Percentiles rank a stretch among this genome's conserved stretches.
Evolutionary conservation across 2,113 vertebrate genomes (phyloP).

Genomic region (Brachypteracias leptosomus): DNA sequence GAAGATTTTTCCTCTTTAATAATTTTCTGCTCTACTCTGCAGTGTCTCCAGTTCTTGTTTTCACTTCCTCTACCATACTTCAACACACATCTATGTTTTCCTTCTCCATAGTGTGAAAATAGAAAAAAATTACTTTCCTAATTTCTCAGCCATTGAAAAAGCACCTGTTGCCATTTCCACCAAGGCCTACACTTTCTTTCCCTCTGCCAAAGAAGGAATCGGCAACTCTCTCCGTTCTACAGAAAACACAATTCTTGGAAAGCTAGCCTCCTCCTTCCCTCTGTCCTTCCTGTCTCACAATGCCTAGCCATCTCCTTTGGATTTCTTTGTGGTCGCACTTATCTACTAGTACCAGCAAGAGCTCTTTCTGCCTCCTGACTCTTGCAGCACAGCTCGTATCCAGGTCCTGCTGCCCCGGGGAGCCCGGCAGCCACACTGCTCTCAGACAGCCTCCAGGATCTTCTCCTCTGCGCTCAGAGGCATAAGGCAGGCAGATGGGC

Average conservation of each 20-base stretch:
- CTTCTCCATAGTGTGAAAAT: background rate
- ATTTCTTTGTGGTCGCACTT: background rate
- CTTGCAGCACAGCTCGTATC: rapidly evolving
- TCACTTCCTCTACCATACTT: background rate
- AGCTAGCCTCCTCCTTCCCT: background rate
- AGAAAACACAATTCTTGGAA: background rate
- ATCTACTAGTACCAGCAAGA: background rate
- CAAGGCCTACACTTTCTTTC: background rate
- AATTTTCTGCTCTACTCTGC: background rate
- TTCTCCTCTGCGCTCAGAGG: background rate
- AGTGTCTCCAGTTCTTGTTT: background rate
- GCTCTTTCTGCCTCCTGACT: background rate
- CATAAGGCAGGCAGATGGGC: constrained; percentile 15
- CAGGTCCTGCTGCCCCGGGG: background rate
- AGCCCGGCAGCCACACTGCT: background rate
- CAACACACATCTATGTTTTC: background rate
- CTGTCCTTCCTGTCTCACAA: background rate
- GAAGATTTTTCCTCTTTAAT: background rate
- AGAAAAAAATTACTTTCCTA: background rate
- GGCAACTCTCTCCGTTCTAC: too few relatives aligned
- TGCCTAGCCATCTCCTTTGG: background rate
- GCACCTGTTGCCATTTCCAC: background rate
- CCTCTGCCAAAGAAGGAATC: background rate
- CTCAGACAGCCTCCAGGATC: background rate
- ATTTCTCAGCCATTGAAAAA: background rate